Percentiles rank a stretch among this genome's conserved stretches.
phyloP scores from a whole-genome alignment of 2,113 vertebrate species.

The Mesoclemmys tuberculata region DNA sequence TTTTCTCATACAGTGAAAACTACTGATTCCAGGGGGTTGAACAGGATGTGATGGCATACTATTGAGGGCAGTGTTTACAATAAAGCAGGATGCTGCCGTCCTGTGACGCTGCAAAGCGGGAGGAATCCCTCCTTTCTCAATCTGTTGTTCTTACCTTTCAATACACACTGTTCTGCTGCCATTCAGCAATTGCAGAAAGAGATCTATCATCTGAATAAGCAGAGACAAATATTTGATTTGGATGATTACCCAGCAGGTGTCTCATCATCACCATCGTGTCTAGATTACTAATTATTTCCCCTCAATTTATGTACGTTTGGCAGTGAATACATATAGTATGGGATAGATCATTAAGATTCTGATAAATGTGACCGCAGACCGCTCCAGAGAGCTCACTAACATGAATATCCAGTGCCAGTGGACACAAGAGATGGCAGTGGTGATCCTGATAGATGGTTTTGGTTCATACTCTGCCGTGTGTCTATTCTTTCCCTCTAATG shows the following conservation, averaged over 20 bases:
- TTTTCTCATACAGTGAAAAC: neutral
- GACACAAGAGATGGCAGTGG: neutral
- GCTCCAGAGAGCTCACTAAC: neutral
- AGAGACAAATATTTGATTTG: constrained; percentile 83
- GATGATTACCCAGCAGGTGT: constrained; percentile 82
- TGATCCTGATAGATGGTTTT: neutral
- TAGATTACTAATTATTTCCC: constrained; percentile 77
- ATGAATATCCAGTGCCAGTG: neutral
- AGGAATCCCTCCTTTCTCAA: neutral
- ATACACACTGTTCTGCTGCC: constrained; percentile 33
- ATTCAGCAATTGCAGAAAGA: constrained; percentile 70
- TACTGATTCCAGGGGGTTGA: neutral
- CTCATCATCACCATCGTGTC: constrained; percentile 70
- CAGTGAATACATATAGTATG: constrained; percentile 36
- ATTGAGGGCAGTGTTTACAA: neutral
- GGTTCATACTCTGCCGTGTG: neutral
- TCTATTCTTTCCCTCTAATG: neutral
- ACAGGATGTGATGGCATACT: neutral
- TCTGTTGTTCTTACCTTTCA: constrained; percentile 54
- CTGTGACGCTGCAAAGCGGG: neutral
- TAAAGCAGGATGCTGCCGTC: neutral
- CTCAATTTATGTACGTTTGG: constrained; percentile 51
- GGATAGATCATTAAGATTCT: constrained; percentile 37
- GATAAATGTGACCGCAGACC: constrained; percentile 30
- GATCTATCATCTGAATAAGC: constrained; percentile 72